These are phyloP conservation scores for Heterohyrax brucei DNA, from an alignment of 2,797 vertebrate species.

Conservation along the genomic window DNA sequence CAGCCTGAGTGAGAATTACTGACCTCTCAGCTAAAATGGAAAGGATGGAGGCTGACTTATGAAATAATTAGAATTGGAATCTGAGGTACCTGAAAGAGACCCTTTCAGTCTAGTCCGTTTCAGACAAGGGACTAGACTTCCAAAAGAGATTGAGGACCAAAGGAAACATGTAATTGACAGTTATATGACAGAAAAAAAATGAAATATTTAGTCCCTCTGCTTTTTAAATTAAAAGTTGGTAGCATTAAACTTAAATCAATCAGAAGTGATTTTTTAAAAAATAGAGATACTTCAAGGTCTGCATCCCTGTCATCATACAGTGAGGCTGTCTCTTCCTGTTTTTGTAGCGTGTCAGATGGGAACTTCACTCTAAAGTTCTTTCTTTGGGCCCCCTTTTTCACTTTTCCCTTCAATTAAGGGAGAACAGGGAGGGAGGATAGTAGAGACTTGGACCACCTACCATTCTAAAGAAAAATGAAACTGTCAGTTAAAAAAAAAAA, in stretches of 20 bases:
- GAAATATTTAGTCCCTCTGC: not conserved
- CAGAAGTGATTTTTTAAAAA: conserved; percentile 8
- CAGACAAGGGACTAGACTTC: not conserved
- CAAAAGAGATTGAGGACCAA: not conserved
- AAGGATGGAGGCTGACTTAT: not conserved
- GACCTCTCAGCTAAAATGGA: not conserved
- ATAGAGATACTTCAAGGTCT: not conserved
- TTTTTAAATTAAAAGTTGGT: conserved; percentile 59
- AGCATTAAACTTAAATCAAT: conserved; percentile 40
- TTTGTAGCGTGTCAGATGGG: not conserved
- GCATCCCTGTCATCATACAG: not conserved
- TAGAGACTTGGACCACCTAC: not conserved
- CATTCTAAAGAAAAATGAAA: conserved; percentile 60
- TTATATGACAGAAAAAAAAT: conserved; percentile 49
- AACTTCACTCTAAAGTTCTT: conserved; percentile 31
- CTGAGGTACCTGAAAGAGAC: conserved; percentile 22
- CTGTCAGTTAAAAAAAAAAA: not conserved
- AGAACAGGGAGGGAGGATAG: not conserved
- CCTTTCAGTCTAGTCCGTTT: not conserved
- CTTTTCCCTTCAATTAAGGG: not conserved
- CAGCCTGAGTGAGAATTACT: conserved; percentile 48
- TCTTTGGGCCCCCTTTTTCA: not conserved
- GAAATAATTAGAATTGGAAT: not conserved
- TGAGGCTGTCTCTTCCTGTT: not conserved
- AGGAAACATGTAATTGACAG: not conserved